Evolutionary conservation across 2,797 vertebrate species (phyloP).

Genomic region (Chiroxiphia lanceolata): DNA sequence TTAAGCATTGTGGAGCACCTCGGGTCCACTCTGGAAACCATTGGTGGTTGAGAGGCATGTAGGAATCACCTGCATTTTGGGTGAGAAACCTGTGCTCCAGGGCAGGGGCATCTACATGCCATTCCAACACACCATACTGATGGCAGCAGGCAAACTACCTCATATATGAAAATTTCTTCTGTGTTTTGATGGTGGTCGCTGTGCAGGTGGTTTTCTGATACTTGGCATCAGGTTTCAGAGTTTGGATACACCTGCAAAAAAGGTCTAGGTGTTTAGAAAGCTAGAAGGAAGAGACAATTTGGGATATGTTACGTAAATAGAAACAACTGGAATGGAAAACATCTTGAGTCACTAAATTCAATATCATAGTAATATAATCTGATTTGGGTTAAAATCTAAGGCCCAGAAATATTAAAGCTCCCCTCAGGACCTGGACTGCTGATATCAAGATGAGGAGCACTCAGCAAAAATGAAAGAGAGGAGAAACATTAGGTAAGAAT

Average conservation of each 20-base stretch:
- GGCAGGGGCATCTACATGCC: background rate
- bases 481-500: background rate
- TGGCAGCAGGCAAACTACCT: background rate
- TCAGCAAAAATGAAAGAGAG: background rate
- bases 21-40: background rate
- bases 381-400: slow-evolving; percentile 40
- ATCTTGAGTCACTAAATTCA: background rate
- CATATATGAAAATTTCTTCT: background rate
- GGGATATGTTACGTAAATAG: background rate
- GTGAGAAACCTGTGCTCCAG: background rate
- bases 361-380: background rate
- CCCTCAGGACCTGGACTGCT: background rate
- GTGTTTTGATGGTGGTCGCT: background rate
- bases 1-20: background rate
- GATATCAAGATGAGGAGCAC: background rate
- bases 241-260: background rate
- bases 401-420: background rate
- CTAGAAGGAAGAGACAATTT: background rate
- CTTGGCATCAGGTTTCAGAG: background rate
- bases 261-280: background rate
- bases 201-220: background rate
- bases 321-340: background rate
- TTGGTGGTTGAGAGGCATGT: background rate
- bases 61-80: background rate
- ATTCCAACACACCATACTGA: background rate